phyloP scores from a whole-genome alignment of 2,888 invertebrate genomes.

The Galerucella calmariensis region DNA sequence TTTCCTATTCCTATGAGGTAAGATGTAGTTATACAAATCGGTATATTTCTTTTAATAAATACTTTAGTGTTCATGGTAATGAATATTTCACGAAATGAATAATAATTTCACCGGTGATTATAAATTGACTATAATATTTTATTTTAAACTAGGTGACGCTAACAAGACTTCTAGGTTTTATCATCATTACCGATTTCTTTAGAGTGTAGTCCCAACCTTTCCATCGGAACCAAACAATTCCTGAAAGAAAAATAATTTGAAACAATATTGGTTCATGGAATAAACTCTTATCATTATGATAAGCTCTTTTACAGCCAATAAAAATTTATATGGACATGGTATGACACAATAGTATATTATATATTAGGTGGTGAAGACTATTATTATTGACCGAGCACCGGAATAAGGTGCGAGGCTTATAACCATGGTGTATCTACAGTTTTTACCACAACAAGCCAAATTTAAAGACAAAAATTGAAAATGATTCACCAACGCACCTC shows the following conservation, averaged over 20 bases:
- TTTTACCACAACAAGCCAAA: too few relatives aligned
- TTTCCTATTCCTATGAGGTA: conserved; percentile 43
- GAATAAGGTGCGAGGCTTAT: too few relatives aligned
- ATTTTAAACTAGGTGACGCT: conserved; percentile 56
- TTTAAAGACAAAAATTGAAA: too few relatives aligned
- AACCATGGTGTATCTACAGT: too few relatives aligned
- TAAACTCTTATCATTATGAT: too few relatives aligned
- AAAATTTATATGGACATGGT: too few relatives aligned
- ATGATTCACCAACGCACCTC: too few relatives aligned
- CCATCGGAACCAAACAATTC: conserved; percentile 96
- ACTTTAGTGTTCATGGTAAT: conserved; percentile 41
- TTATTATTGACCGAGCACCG: too few relatives aligned
- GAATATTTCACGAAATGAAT: conserved; percentile 35
- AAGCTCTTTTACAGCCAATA: too few relatives aligned
- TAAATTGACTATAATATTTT: conserved; percentile 53
- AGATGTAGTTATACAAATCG: conserved; percentile 32
- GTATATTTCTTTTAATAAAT: conserved; percentile 44
- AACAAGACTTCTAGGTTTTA: conserved; percentile 80
- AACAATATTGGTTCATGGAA: neutral
- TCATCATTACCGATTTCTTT: conserved; percentile 92
- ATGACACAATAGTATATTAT: too few relatives aligned
- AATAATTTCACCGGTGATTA: conserved; percentile 53
- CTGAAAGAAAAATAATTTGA: conserved; percentile 62
- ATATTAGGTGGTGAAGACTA: too few relatives aligned
- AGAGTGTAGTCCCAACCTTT: conserved; percentile 94